Conservation (phyloP, 2,797 vertebrate species). For the Argyrosomus regius region DNA sequence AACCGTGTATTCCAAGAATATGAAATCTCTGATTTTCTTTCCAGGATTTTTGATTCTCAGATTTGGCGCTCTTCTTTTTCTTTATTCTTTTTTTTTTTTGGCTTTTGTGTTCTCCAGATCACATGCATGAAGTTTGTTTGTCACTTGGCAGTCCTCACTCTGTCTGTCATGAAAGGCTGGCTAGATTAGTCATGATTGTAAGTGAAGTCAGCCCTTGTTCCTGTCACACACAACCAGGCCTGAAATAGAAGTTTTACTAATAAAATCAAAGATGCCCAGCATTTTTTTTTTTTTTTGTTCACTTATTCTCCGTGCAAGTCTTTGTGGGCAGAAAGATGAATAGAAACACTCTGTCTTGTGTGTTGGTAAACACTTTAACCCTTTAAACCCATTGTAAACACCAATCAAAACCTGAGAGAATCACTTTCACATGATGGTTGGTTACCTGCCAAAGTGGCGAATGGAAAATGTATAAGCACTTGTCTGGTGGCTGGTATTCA, state of each 20-base stretch:
- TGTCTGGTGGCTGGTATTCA: constrained; percentile 38
- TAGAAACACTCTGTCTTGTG: not conserved
- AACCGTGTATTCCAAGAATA: constrained; percentile 17
- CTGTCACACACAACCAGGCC: not conserved
- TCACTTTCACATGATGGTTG: constrained; percentile 18
- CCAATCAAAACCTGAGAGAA: constrained; percentile 27
- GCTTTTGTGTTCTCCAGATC: constrained; percentile 34
- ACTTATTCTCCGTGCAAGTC: not conserved
- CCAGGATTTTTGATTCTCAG: constrained; percentile 26
- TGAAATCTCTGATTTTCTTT: constrained; percentile 39
- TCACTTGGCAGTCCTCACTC: constrained; percentile 27
- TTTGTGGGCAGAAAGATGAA: not conserved
- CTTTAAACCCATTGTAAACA: not conserved
- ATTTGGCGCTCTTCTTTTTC: not conserved
- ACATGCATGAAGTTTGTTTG: constrained; percentile 16
- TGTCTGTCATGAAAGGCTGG: constrained; percentile 30
- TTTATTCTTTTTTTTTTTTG: not conserved
- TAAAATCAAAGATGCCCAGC: not conserved
- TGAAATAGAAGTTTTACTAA: constrained; percentile 3
- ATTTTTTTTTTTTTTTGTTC: not conserved
- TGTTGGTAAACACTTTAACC: constrained; percentile 6
- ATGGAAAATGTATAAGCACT: constrained; percentile 29
- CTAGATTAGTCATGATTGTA: constrained; percentile 26
- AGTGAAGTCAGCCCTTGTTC: not conserved
- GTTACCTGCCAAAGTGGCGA: constrained; percentile 34